These are phyloP conservation scores for Stegastes partitus DNA, from an alignment of 2,113 vertebrate genomes.

Conservation along the genomic window DNA sequence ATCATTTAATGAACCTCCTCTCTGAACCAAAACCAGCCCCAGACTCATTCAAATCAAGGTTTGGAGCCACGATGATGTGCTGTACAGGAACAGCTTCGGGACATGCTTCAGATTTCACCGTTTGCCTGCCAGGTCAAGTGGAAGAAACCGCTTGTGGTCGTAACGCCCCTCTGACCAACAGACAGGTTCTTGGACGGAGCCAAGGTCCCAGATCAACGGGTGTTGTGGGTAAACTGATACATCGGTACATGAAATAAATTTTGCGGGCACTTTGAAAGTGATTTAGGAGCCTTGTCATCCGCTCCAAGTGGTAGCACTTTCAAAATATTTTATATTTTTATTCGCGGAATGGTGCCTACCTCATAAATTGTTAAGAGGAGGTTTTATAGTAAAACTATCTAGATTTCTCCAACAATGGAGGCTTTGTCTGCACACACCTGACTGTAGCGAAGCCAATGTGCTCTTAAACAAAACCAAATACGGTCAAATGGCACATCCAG, in stretches of 20 bases:
- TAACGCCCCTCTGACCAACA: slow-evolving; percentile 40
- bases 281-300: slow-evolving; percentile 50
- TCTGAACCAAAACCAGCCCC: slow-evolving; percentile 12
- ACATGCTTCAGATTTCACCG: slow-evolving; percentile 43
- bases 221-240: slow-evolving; percentile 67
- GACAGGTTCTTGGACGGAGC: slow-evolving; percentile 68
- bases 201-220: slow-evolving; percentile 34
- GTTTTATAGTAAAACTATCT: slow-evolving; percentile 63
- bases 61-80: slow-evolving; percentile 31
- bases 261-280: slow-evolving; percentile 48
- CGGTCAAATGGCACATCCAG: slow-evolving; percentile 18
- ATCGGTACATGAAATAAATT: slow-evolving; percentile 61
- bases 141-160: slow-evolving; percentile 50
- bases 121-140: slow-evolving; percentile 57
- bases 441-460: slow-evolving; percentile 41
- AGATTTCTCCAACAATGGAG: slow-evolving; percentile 55
- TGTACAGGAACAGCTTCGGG: background rate
- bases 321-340: slow-evolving; percentile 63
- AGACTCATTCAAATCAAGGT: slow-evolving; percentile 16
- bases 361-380: slow-evolving; percentile 60
- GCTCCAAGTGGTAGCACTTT: slow-evolving; percentile 48
- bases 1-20: slow-evolving; percentile 6
- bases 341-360: slow-evolving; percentile 40
- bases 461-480: slow-evolving; percentile 43
- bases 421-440: slow-evolving; percentile 70